Base-by-base conservation (phyloP, 2,888 invertebrate species). In the Acronicta alni region DNA sequence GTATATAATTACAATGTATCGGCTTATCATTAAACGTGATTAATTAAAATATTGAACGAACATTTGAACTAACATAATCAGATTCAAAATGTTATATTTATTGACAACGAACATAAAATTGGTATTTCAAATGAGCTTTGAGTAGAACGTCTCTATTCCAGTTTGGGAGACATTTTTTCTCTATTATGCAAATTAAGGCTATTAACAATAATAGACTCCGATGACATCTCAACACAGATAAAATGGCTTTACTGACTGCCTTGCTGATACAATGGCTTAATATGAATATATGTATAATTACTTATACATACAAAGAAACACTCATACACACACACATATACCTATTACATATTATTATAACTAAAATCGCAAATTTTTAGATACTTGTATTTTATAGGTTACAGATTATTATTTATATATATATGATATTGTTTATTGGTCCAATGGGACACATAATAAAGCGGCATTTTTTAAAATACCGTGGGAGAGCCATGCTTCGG, bases 171-270 rank as follows among this genome's bases (percentile, higher is more conserved):
- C 0, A 41, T 57, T 57, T 55, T 63, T 60, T 62, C 49, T 64
- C 16, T 64, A 51, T 44, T 60, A 68, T 60, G 76, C 66, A 76
- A 77, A 77, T 78, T 72, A 76, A 65, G 56, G 55, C 67, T 54
- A 75, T 75, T 75, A 75, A 71, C 65, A 62, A 70, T 72, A 74
- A 77, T 75, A 68, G 59, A 67, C 64, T 56, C 16, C 17, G 67
- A 56, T 75, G 79, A 76, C 77, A 76, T 66, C 61, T 73, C 60
- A 49, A 67, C 61, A 66, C 35, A 71, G 54, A 42, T 60, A 47
- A 67, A 68, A 67, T 18, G 41, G 56, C 54, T 43, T 55, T 57
- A n/a, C n/a, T n/a, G n/a, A n/a, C n/a, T n/a, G n/a, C n/a, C n/a
- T n/a, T n/a, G n/a, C n/a, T n/a, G n/a, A n/a, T n/a, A n/a, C n/a